These are phyloP conservation scores for Motacilla tschutschensis DNA, from an alignment of 2,113 vertebrate species.

Conservation along the genomic window DNA sequence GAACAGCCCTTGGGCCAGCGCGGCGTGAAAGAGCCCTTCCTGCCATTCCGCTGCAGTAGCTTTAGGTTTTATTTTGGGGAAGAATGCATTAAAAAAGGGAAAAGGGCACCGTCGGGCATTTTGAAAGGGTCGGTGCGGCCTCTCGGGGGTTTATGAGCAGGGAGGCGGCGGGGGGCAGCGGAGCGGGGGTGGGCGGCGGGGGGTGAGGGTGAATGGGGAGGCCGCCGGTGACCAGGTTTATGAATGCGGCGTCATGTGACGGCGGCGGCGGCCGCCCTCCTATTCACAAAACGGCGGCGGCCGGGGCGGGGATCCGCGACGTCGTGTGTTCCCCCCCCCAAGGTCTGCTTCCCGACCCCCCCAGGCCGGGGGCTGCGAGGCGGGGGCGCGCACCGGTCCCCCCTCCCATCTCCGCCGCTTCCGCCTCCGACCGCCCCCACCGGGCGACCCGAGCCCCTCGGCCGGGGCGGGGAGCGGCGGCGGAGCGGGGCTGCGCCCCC, in stretches of 20 bases:
- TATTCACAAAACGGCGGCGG: conserved; percentile 70
- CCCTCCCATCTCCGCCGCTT: neutral
- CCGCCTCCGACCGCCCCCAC: no score
- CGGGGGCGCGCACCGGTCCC: neutral
- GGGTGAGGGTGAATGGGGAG: conserved; percentile 70
- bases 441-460: no score
- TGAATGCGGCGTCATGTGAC: conserved; percentile 87
- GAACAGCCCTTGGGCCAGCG: neutral
- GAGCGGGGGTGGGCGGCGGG: neutral
- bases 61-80: neutral
- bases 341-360: neutral
- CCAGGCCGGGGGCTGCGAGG: neutral
- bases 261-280: conserved; percentile 68
- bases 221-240: conserved; percentile 81
- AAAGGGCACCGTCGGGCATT: neutral
- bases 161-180: neutral
- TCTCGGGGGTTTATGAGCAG: neutral
- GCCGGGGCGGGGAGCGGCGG: no score
- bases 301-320: neutral
- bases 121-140: neutral
- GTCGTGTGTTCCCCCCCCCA: neutral
- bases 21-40: neutral
- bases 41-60: neutral
- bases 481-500: no score
- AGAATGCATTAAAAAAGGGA: neutral